phyloP scores from a whole-genome alignment of 2,888 invertebrate genomes.

The Byasa hedistus region DNA sequence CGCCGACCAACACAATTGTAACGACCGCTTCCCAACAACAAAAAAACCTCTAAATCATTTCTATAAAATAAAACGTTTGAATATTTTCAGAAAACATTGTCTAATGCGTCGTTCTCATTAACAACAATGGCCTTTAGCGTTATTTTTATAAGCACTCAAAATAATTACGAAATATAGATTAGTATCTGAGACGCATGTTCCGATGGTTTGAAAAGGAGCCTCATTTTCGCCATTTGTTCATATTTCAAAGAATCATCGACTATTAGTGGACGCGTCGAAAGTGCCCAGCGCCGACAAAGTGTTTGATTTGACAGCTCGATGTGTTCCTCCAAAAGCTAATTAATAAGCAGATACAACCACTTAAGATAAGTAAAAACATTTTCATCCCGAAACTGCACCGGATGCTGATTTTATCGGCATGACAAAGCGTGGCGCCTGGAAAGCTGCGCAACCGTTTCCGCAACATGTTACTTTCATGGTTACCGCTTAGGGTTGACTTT shows the following conservation, averaged over 20 bases:
- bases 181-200: constrained; percentile 1
- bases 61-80: constrained; percentile 1
- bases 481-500: constrained; percentile 32
- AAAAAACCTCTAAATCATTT: constrained; percentile 15
- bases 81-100: not conserved
- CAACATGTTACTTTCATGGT: constrained; percentile 39
- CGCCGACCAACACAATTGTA: constrained; percentile 10
- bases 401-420: constrained; percentile 77
- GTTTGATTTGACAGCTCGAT: constrained; percentile 75
- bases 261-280: constrained; percentile 54
- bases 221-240: constrained; percentile 25
- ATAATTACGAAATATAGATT: constrained; percentile 6
- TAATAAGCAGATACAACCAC: constrained; percentile 80
- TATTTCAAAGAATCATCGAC: constrained; percentile 68
- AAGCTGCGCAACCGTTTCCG: constrained; percentile 36
- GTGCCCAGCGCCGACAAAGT: constrained; percentile 67
- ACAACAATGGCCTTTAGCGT: not conserved
- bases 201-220: not conserved
- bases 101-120: not conserved
- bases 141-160: constrained; percentile 2
- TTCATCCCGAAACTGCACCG: constrained; percentile 79
- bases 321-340: constrained; percentile 72
- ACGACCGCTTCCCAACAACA: constrained; percentile 1
- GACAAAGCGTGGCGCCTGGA: constrained; percentile 78
- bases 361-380: constrained; percentile 80